A percentile compares a stretch with the other conserved stretches of the same genome.
Evolutionary conservation across 2,113 vertebrate genomes (phyloP).

Genomic region (Passer montanus): DNA sequence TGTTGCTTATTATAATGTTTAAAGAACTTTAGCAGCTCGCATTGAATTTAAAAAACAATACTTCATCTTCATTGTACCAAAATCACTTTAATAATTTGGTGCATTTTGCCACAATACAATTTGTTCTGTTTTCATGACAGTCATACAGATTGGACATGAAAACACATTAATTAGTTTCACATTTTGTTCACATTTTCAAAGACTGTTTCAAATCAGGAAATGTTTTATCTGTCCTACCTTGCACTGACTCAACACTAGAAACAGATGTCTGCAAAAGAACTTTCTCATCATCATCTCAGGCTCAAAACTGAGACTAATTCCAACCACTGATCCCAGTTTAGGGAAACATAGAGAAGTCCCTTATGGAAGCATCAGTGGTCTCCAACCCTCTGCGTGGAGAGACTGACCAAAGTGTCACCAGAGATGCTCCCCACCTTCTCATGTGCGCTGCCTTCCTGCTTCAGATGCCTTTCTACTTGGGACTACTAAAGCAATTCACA

Average conservation of each 20-base stretch:
- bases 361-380: fast-evolving
- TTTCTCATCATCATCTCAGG: not conserved
- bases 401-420: not conserved
- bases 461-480: not conserved
- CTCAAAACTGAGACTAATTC: not conserved
- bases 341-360: not conserved
- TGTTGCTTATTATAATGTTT: not conserved
- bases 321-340: not conserved
- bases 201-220: conserved; percentile 29
- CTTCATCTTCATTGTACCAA: conserved; percentile 15
- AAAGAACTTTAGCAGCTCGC: conserved; percentile 10
- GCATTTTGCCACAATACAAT: conserved; percentile 43
- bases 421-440: not conserved
- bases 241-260: conserved; percentile 38
- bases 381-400: not conserved
- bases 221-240: conserved; percentile 45
- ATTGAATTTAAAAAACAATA: conserved; percentile 20
- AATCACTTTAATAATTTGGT: conserved; percentile 48
- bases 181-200: conserved; percentile 50
- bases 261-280: conserved; percentile 5
- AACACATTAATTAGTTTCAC: conserved; percentile 57
- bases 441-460: not conserved
- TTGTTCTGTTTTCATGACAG: conserved; percentile 62
- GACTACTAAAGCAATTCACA: not conserved
- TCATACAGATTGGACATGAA: conserved; percentile 48